These are phyloP conservation scores for Chirona hameri DNA, from an alignment of 2,888 invertebrate genomes.

Conservation along the genomic window DNA sequence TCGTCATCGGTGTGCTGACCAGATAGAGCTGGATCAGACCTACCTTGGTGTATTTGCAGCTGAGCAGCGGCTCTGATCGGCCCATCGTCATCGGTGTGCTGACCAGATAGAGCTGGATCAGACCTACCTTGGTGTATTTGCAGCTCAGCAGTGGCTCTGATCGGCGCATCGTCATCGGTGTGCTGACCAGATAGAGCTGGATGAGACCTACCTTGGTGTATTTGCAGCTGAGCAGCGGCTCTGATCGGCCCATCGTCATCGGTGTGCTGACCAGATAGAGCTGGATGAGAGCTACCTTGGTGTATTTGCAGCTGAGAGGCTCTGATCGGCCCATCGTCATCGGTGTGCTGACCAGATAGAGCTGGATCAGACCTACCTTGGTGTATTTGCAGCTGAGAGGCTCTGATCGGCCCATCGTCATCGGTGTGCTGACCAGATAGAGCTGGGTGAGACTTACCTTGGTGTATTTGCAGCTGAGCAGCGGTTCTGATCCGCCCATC, in stretches of 20 bases:
- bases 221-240: conserved; percentile 65
- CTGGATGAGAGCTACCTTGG: conserved; percentile 63
- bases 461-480: conserved; percentile 67
- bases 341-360: conserved; percentile 53
- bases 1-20: conserved; percentile 55
- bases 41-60: conserved; percentile 69
- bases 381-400: conserved; percentile 67
- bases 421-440: conserved; percentile 54
- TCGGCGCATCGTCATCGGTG: conserved; percentile 56
- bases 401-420: conserved; percentile 49
- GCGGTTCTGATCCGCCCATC: conserved; percentile 52
- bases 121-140: conserved; percentile 66
- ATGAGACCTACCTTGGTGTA: conserved; percentile 68
- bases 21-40: conserved; percentile 50
- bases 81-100: conserved; percentile 56
- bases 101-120: conserved; percentile 46
- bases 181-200: conserved; percentile 48
- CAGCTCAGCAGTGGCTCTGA: conserved; percentile 64
- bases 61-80: conserved; percentile 59
- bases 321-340: conserved; percentile 50
- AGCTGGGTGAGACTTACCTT: conserved; percentile 62
- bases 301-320: conserved; percentile 66
- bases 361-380: conserved; percentile 61
- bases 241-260: conserved; percentile 50
- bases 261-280: conserved; percentile 53